These are phyloP conservation scores for Lordiphosa andalusiaca DNA, from an alignment of 2,888 invertebrate species.

Conservation along the genomic window DNA sequence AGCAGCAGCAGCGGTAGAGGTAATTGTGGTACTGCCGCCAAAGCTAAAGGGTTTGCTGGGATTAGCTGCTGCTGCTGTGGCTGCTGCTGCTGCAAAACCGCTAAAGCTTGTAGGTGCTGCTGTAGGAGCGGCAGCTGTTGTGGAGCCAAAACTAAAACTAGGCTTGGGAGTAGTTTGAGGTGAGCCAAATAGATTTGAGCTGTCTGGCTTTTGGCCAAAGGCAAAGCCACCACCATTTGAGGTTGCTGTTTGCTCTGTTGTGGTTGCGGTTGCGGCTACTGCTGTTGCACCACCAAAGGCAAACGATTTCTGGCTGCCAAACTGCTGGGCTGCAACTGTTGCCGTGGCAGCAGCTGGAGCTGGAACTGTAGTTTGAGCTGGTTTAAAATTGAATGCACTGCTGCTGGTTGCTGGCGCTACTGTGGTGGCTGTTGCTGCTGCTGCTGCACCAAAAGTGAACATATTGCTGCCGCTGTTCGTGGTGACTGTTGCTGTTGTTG, in stretches of 20 bases:
- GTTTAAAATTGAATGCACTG: constrained; percentile 1
- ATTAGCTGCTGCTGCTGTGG: constrained; percentile 11
- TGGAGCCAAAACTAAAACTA: constrained; percentile 10
- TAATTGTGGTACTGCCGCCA: constrained; percentile 19
- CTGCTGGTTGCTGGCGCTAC: not conserved
- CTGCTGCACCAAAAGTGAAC: not conserved
- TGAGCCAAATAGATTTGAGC: constrained; percentile 11
- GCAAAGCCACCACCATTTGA: not conserved
- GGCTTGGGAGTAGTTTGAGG: not conserved
- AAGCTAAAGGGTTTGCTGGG: constrained; percentile 38
- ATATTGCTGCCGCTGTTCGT: not conserved
- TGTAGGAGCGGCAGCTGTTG: constrained; percentile 6
- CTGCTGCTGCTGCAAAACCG: not conserved
- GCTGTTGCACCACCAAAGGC: constrained; percentile 12
- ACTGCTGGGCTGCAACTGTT: not conserved
- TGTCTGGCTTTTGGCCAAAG: not conserved
- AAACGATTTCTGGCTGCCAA: not conserved
- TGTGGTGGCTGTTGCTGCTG: not conserved
- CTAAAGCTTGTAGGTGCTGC: constrained; percentile 9
- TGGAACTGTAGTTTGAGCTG: not conserved
- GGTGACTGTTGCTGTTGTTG: not conserved
- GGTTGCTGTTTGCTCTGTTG: constrained; percentile 2
- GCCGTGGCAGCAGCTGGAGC: not conserved
- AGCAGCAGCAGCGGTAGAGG: constrained; percentile 8
- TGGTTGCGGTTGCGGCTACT: constrained; percentile 6